These are phyloP conservation scores for Sylvicapra grimmia DNA, from an alignment of 2,113 vertebrate species.

Conservation along the genomic window DNA sequence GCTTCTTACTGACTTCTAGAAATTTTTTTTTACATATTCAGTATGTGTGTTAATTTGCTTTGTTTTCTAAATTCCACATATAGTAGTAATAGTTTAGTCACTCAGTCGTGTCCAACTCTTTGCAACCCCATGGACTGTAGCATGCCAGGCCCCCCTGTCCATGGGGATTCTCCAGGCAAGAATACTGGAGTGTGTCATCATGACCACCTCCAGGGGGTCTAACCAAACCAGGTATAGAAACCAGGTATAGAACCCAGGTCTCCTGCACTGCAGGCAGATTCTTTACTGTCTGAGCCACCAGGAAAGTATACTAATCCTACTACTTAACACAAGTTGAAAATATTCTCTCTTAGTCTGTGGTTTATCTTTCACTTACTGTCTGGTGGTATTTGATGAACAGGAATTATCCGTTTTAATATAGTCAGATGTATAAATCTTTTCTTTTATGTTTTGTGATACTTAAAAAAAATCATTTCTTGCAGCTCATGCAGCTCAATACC, in stretches of 20 bases:
- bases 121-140: neutral
- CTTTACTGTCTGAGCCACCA: neutral
- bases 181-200: neutral
- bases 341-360: neutral
- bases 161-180: neutral
- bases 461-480: neutral
- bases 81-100: neutral
- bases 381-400: neutral
- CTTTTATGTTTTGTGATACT: neutral
- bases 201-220: neutral
- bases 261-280: neutral
- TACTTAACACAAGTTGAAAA: neutral
- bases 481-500: neutral
- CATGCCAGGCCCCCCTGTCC: neutral
- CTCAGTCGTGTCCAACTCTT: neutral
- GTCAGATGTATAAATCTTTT: neutral
- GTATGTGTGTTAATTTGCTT: neutral
- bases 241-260: neutral
- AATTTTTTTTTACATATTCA: neutral
- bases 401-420: neutral
- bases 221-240: neutral
- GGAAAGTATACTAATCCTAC: neutral
- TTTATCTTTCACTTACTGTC: neutral
- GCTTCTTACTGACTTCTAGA: neutral
- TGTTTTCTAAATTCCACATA: too few species aligned